Evolutionary conservation across 2,888 invertebrate genomes (phyloP).

Genomic region (Perizoma flavofasciatum): DNA sequence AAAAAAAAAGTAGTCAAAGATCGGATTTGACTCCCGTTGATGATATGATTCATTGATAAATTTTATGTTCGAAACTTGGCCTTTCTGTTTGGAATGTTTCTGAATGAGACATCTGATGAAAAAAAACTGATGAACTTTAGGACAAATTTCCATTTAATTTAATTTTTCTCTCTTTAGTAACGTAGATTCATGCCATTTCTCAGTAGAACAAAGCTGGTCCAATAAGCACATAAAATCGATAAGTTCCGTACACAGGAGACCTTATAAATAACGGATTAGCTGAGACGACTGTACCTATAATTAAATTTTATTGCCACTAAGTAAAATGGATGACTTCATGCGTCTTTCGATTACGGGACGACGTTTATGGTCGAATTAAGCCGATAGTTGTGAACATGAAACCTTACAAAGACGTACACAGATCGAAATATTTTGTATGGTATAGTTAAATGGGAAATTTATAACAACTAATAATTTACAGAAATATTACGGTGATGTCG

Average conservation of each 20-base stretch:
- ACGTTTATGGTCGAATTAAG: slow-evolving; percentile 23
- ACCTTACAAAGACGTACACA: not conserved
- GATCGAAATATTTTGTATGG: slow-evolving; percentile 5
- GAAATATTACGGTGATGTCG: not conserved
- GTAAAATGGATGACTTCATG: slow-evolving; percentile 64
- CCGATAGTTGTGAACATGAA: too few species aligned
- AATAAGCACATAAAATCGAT: slow-evolving; percentile 49
- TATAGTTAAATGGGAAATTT: not conserved
- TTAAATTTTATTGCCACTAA: slow-evolving; percentile 68
- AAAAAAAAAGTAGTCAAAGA: too few species aligned
- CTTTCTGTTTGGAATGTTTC: too few species aligned
- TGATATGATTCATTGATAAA: too few species aligned
- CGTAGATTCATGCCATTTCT: too few species aligned
- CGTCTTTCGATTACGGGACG: slow-evolving; percentile 37
- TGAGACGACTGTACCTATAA: slow-evolving; percentile 53
- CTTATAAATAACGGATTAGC: slow-evolving; percentile 72
- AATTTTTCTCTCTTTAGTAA: too few species aligned
- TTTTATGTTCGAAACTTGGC: too few species aligned
- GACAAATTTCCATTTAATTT: too few species aligned
- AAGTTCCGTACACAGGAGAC: slow-evolving; percentile 44
- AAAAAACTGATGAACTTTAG: too few species aligned
- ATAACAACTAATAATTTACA: not conserved
- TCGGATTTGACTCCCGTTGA: too few species aligned
- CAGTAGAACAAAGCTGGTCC: slow-evolving; percentile 39
- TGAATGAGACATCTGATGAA: too few species aligned